These are phyloP conservation scores for Ispidina picta DNA, from an alignment of 2,797 vertebrate species.

Conservation along the genomic window DNA sequence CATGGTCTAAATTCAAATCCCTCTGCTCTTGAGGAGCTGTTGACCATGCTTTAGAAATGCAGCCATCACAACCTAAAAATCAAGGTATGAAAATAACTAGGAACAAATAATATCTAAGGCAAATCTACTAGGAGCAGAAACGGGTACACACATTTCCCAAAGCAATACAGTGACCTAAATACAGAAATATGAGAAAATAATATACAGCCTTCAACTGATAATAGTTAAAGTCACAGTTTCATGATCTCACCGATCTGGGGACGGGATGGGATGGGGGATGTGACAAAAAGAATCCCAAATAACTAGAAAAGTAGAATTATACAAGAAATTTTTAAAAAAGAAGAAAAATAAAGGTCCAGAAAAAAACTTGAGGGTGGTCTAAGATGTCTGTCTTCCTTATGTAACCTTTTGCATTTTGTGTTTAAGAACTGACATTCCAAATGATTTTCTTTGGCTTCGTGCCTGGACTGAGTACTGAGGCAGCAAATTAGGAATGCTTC, in stretches of 20 bases:
- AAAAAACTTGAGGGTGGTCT: conserved; percentile 81
- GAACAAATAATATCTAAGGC: not conserved
- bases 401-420: conserved; percentile 82
- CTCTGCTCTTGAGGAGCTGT: not conserved
- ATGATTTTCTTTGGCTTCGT: conserved; percentile 83
- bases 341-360: not conserved
- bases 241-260: not conserved
- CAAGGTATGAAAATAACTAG: not conserved
- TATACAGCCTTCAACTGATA: not conserved
- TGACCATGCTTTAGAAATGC: not conserved
- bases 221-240: not conserved
- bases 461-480: conserved; percentile 82
- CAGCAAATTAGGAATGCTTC: conserved; percentile 82
- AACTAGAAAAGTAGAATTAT: not conserved
- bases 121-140: not conserved
- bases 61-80: not conserved
- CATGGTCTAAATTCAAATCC: not conserved
- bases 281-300: not conserved
- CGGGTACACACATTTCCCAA: not conserved
- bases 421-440: conserved; percentile 80
- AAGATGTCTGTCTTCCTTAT: conserved; percentile 78
- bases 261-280: too few species aligned
- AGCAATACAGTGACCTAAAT: not conserved
- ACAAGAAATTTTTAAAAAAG: not conserved
- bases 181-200: not conserved